Base-by-base conservation (phyloP, 2,888 invertebrate species). In the Syritta pipiens region DNA sequence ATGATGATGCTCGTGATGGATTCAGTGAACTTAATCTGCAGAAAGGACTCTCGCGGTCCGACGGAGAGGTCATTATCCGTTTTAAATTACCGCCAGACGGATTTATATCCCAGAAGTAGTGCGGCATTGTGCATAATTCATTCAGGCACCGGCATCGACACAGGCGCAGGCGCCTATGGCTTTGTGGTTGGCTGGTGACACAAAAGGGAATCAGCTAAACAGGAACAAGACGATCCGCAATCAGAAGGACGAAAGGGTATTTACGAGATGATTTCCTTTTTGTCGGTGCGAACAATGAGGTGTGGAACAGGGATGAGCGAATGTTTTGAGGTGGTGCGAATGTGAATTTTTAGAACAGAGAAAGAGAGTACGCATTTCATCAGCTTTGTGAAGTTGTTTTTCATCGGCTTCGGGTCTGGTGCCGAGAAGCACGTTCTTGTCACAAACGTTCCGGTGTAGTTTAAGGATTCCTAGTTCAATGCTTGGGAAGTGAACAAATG, bases 51-150 rank as follows among this genome's bases (percentile, higher is more conserved):
- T 37, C 17, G 32, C 12, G 37, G 37, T 37, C 32, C 37, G 30
- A 19, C 10, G 37, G 24, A 48, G 48, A 72, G 77, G 71, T 77
- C 72, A 72, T 65, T 77, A 65, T 60, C 71, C 77, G 60, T 65
- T 67, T 55, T 42, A 48, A 77, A 65, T 55, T 20, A 72, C 53
- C 32, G 22, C 57, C 53, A 30, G 48, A 55, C 12, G 42, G 44
- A 68, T 49, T 44, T 37, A 37, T 75, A 40, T 37, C 51, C 67
- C 42, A 67, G 59, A 37, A 49, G 35, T 59, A 37, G 20, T 49
- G 28, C 26, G n/a, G n/a, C n/a, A n/a, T n/a, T n/a, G n/a, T n/a
- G n/a, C n/a, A n/a, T n/a, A n/a, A 19, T 19, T 57, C 14, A 7
- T 19, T 7, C 37, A 30, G 12, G 17, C 48, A 22, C 9, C 19